phyloP scores from a whole-genome alignment of 2,797 vertebrate genomes.

The Arrhamphus sclerolepis region DNA sequence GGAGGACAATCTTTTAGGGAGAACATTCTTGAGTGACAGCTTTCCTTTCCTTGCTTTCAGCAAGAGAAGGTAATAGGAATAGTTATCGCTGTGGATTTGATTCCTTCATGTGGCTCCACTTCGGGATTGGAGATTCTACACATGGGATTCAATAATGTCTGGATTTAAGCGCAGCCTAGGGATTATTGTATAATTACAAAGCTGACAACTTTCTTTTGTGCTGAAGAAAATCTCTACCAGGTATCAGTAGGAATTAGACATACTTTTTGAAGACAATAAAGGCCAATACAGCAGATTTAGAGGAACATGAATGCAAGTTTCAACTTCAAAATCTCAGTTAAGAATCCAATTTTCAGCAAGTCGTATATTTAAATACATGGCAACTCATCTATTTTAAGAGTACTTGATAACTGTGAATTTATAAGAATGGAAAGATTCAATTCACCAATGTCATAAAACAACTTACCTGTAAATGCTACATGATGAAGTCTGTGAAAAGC shows the following conservation, averaged over 20 bases:
- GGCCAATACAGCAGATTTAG: neutral
- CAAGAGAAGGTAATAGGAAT: slow-evolving; percentile 58
- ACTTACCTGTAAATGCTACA: neutral
- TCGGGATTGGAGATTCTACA: slow-evolving; percentile 28
- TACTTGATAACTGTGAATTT: too few species aligned
- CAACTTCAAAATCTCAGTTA: neutral
- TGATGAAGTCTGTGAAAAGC: slow-evolving; percentile 16
- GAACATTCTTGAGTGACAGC: slow-evolving; percentile 74
- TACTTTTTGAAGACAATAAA: neutral
- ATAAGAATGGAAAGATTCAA: too few species aligned
- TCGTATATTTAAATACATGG: too few species aligned
- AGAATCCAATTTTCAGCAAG: too few species aligned
- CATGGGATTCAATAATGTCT: slow-evolving; percentile 28
- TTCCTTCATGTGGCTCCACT: slow-evolving; percentile 33
- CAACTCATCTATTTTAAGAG: too few species aligned
- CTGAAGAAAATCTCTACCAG: slow-evolving; percentile 8
- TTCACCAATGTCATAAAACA: neutral
- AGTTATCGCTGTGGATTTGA: slow-evolving; percentile 25
- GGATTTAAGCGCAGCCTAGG: slow-evolving; percentile 24
- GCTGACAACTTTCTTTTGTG: slow-evolving; percentile 14
- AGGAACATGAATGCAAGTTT: neutral
- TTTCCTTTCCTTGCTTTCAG: slow-evolving; percentile 57
- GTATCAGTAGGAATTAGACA: slow-evolving; percentile 17
- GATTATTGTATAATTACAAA: slow-evolving; percentile 30
- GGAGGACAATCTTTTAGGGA: slow-evolving; percentile 45